These are phyloP conservation scores for Trichopria drosophilae DNA, from an alignment of 2,888 invertebrate genomes.

Conservation along the genomic window DNA sequence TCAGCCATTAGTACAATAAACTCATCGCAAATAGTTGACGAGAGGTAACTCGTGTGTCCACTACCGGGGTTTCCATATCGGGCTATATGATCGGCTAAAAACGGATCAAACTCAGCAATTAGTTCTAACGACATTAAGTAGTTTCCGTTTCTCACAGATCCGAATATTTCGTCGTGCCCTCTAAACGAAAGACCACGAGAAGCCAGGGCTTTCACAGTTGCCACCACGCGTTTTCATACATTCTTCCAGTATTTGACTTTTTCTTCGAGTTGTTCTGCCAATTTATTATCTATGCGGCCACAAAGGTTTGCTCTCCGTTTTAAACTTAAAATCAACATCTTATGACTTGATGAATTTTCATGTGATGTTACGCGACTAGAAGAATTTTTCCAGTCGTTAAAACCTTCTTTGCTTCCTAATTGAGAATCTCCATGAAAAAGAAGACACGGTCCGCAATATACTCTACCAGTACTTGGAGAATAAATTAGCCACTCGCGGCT, in stretches of 20 bases:
- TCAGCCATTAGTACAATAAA: conserved; percentile 42
- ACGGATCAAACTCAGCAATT: conserved; percentile 44
- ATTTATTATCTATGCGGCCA: not conserved
- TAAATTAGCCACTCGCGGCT: too few species aligned
- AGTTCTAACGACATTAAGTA: conserved; percentile 43
- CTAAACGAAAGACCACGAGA: conserved; percentile 40
- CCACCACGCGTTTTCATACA: conserved; percentile 40
- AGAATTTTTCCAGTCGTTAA: too few species aligned
- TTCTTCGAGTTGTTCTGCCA: conserved; percentile 3
- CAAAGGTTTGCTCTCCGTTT: too few species aligned
- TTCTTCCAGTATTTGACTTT: conserved; percentile 40
- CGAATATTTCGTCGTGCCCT: conserved; percentile 41
- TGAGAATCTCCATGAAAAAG: too few species aligned
- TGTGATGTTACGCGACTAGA: too few species aligned
- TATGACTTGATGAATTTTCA: too few species aligned
- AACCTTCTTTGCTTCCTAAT: too few species aligned
- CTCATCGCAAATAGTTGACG: conserved; percentile 44
- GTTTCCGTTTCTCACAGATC: conserved; percentile 43
- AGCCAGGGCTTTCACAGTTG: conserved; percentile 37
- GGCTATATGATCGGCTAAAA: conserved; percentile 40
- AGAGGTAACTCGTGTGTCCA: conserved; percentile 41
- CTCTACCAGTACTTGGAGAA: too few species aligned
- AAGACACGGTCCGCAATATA: too few species aligned
- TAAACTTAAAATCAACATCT: too few species aligned
- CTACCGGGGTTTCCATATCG: conserved; percentile 41